Evolutionary conservation across 1,140 invertebrate species (phyloP).

Genomic region (Hetaerina americana): DNA sequence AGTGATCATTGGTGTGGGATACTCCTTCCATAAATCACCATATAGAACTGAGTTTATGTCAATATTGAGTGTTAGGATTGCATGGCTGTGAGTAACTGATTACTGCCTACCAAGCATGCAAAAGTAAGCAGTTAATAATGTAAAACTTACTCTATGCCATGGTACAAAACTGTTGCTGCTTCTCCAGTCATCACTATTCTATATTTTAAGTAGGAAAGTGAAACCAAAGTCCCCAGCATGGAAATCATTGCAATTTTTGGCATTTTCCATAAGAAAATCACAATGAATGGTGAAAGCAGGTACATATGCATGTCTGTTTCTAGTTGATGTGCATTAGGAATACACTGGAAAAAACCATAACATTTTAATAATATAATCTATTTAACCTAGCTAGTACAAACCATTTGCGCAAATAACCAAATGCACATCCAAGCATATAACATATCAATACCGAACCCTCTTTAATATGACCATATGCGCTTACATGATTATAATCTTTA

Average conservation of each 20-base stretch:
- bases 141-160: not conserved
- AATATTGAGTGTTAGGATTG: no score
- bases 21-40: not conserved
- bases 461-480: not conserved
- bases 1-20: not conserved
- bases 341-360: constrained; percentile 35
- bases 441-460: not conserved
- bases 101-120: not conserved
- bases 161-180: not conserved
- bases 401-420: no score
- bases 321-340: constrained; percentile 52
- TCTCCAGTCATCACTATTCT: constrained; percentile 36
- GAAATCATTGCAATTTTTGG: constrained; percentile 39
- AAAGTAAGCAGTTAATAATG: not conserved
- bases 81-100: not conserved
- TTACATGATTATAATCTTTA: no score
- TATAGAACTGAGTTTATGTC: not conserved
- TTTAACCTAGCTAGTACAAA: no score
- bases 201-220: constrained; percentile 49
- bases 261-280: constrained; percentile 48
- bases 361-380: not conserved
- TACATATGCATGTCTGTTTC: constrained; percentile 74
- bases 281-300: constrained; percentile 48
- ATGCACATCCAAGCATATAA: not conserved
- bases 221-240: constrained; percentile 33